Evolutionary conservation across 1,140 invertebrate species (phyloP), one percentile per base, ranked within the genome.

Genomic region (Cyphomyrmex costatus): DNA sequence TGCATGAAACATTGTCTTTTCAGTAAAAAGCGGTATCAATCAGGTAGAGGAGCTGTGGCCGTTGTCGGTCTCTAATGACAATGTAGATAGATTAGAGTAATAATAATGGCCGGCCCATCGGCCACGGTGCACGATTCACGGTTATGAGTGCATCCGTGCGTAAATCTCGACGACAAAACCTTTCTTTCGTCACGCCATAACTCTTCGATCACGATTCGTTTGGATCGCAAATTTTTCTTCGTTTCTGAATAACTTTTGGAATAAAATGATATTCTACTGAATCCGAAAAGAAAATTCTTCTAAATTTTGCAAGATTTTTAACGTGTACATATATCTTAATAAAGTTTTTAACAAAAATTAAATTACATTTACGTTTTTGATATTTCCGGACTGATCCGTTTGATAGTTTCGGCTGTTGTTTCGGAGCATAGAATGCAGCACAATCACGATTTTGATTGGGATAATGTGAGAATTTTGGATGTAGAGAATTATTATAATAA

Each of bases 81-180:
- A 94, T 92, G 91, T 91, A 91, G 92, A 92, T 93, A 89, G 91
- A 93, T 93, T 91, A 88, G 86, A 74, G 85, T 93, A 91, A 92
- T 92, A 92, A 93, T 93, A 90, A 93, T 92, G 89, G 87, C 85
- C 63, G 88, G 83, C 79, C 89, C 79, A 66, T 86, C 90, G 86
- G 88, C 77, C 89, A 89, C 86, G 91, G 86, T 73, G 82, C 84
- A 84, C 89, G 90, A 91, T 93, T 92, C 92, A 92, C 91, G 91
- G 89, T 91, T 90, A 85, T 86, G 86, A 91, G 89, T 89, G 93
- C 93, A 94, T 94, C 91, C 94, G 93, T 94, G 94, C 93, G 93
- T 94, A 94, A 93, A 94, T 93, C 80, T 88, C 79, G 77, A 86
- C 66, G 85, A 86, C 70, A 78, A 88, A 82, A 73, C 51, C 53